Evolutionary conservation across 1,140 invertebrate species (phyloP).

Genomic region (Drosophila aff.): DNA sequence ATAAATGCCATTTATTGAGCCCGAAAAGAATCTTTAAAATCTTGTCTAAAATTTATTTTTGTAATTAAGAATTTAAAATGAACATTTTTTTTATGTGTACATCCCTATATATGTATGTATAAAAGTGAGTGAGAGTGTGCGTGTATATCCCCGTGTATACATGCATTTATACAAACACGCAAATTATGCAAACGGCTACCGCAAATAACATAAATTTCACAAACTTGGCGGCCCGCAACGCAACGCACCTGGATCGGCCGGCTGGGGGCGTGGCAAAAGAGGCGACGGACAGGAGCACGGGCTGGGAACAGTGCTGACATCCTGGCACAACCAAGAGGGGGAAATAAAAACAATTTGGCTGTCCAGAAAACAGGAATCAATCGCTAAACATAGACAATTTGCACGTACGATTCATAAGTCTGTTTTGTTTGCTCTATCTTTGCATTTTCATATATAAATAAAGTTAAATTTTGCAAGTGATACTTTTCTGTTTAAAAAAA

Average conservation of each 20-base stretch:
- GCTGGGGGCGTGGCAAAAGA: neutral
- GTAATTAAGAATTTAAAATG: neutral
- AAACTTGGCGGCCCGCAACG: conserved; percentile 70
- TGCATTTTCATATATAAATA: neutral
- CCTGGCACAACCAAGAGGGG: neutral
- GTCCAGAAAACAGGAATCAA: conserved; percentile 1
- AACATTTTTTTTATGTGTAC: conserved; percentile 6
- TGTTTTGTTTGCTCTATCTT: neutral
- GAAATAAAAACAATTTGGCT: neutral
- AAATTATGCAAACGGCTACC: conserved; percentile 82
- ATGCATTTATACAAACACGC: conserved; percentile 77
- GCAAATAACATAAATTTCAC: conserved; percentile 82
- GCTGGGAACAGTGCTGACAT: conserved; percentile 24
- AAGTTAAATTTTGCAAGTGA: neutral
- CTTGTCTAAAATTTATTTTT: too few species aligned
- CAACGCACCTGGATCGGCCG: conserved; percentile 55
- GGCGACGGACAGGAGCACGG: neutral
- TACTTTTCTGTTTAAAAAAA: neutral
- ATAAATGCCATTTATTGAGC: neutral
- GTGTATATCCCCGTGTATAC: conserved; percentile 37
- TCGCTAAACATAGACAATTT: neutral
- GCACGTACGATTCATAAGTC: conserved; percentile 1
- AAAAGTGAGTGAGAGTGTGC: conserved; percentile 17
- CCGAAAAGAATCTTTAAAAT: neutral
- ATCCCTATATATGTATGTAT: conserved; percentile 8